These are phyloP conservation scores for Petrophora chlorosata DNA, from an alignment of 2,888 invertebrate species.

Conservation along the genomic window DNA sequence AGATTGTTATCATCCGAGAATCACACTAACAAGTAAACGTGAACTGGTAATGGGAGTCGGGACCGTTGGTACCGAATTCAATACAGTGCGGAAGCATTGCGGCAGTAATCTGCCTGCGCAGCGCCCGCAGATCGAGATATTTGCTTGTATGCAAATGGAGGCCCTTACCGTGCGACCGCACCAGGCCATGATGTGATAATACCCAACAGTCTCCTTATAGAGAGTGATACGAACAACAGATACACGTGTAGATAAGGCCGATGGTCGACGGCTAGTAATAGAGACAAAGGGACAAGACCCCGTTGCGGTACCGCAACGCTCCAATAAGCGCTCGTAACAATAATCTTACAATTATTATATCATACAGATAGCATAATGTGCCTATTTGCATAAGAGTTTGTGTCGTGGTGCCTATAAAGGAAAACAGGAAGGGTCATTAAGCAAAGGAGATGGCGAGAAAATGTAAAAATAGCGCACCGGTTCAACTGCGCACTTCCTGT, in stretches of 20 bases:
- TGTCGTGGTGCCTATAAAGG: slow-evolving; percentile 48
- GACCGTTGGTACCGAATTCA: slow-evolving; percentile 72
- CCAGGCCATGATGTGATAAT: slow-evolving; percentile 78
- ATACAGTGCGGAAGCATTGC: slow-evolving; percentile 75
- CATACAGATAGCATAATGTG: slow-evolving; percentile 40
- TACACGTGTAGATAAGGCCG: slow-evolving; percentile 77
- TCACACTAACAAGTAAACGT: slow-evolving; percentile 77
- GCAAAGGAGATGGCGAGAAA: slow-evolving; percentile 56
- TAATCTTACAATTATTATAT: slow-evolving; percentile 48
- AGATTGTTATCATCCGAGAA: slow-evolving; percentile 75
- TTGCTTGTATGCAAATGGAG: slow-evolving; percentile 80
- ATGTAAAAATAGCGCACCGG: slow-evolving; percentile 62
- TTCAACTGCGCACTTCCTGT: slow-evolving; percentile 60
- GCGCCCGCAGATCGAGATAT: slow-evolving; percentile 74
- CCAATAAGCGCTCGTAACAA: slow-evolving; percentile 47
- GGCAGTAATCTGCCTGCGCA: slow-evolving; percentile 68
- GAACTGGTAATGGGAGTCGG: slow-evolving; percentile 67
- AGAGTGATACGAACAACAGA: slow-evolving; percentile 73
- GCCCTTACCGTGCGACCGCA: slow-evolving; percentile 75
- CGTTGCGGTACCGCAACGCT: slow-evolving; percentile 47
- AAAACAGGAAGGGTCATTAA: slow-evolving; percentile 54
- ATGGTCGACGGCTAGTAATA: slow-evolving; percentile 67
- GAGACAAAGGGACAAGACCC: slow-evolving; percentile 73
- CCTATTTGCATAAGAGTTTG: slow-evolving; percentile 44
- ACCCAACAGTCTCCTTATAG: slow-evolving; percentile 70